Evolutionary conservation across 2,113 vertebrate species (phyloP), one percentile per base, ranked within the genome.

Genomic region (Xiphias gladius): DNA sequence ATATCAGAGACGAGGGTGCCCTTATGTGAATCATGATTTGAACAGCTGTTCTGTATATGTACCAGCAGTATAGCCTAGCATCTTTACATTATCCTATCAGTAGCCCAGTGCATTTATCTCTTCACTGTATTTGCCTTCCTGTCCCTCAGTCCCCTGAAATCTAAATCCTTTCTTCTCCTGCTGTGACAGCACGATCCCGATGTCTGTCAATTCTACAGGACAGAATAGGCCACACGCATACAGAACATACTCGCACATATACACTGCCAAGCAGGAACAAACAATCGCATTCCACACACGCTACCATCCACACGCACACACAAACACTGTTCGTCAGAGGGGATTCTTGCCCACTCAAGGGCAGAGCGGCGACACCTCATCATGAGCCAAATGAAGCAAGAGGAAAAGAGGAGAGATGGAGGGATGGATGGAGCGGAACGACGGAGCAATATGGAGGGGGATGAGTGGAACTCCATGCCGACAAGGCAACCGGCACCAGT

Each of bases 331-430:
- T 84, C 64, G 77, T 92, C 85, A 79, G 79, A 89, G 85, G 78
- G 88, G 89, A 87, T 91, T 86, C 83, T 91, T 73, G 41, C 87
- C 75, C 82, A 89, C 86, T 93, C 92, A 93, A 94, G 92, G 91
- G 88, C 92, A 94, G 86, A 87, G 35, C 73, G 30, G 84, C 87
- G 91, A 90, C 90, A 92, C 86, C 88, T 91, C 91, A 94, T 92
- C 91, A 93, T 91, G 86, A 91, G 89, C 83, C 89, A 91, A 92
- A 93, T 92, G 88, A 92, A 92, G 87, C 89, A 90, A 69, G 79
- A 88, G 76, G 78, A 71, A 79, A 46, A 78, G 70, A 80, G 85
- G 46, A 87, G 76, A 80, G 79, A 90, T 82, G 50, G 87, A 88
- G 72, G 84, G 87, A 86, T 88, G 92, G 90, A 91, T 88, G 68